phyloP scores from a whole-genome alignment of 2,797 vertebrate genomes.

The Helicolenus hilgendorfi region DNA sequence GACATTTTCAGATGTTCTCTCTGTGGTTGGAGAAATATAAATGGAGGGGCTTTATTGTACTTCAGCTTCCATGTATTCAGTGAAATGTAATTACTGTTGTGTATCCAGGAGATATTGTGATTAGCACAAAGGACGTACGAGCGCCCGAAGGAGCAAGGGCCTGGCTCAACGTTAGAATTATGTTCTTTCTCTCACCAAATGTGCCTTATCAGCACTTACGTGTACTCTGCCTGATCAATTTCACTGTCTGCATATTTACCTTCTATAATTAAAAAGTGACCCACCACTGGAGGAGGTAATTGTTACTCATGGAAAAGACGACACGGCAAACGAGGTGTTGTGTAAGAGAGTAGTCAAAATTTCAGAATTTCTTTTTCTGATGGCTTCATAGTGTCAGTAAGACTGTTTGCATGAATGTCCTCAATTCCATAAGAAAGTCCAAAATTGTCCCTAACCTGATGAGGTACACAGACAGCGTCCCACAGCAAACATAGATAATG shows the following conservation, averaged over 20 bases:
- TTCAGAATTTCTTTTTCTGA: background rate
- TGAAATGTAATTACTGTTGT: conserved; percentile 68
- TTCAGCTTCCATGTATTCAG: conserved; percentile 37
- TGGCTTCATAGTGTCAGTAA: background rate
- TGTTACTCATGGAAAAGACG: conserved; percentile 52
- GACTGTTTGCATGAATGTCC: background rate
- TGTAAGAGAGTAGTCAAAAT: background rate
- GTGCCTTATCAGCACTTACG: conserved; percentile 84
- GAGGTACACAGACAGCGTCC: background rate
- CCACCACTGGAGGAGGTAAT: conserved; percentile 52
- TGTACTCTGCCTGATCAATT: conserved; percentile 86
- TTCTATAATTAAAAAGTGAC: conserved; percentile 86
- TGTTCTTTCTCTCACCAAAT: conserved; percentile 63
- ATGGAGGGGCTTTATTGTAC: conserved; percentile 37
- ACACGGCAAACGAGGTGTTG: conserved; percentile 24
- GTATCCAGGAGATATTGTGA: conserved; percentile 62
- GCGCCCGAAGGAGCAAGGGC: conserved; percentile 21
- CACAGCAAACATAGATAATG: conserved; percentile 15
- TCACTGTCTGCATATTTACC: conserved; percentile 84
- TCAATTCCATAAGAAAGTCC: background rate
- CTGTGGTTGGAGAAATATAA: conserved; percentile 29
- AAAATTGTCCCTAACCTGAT: background rate
- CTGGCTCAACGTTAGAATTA: conserved; percentile 53
- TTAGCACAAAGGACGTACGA: conserved; percentile 37
- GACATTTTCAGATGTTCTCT: conserved; percentile 64